phyloP scores from a whole-genome alignment of 2,888 invertebrate species.

The Neoaliturus tenellus region DNA sequence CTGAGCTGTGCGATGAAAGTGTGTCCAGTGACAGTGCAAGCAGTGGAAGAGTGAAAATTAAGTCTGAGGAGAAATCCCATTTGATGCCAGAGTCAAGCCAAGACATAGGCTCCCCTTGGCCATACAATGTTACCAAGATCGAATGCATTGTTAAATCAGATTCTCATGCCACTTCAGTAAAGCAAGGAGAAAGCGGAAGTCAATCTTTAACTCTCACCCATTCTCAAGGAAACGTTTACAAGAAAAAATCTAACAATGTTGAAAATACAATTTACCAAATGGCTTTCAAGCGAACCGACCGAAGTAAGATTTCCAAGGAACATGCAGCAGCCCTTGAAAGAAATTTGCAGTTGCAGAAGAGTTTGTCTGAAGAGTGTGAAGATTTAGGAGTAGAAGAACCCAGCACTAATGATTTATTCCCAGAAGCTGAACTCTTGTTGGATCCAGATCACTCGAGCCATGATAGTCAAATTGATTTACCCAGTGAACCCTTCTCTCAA shows the following conservation, averaged over 20 bases:
- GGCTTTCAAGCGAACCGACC: constrained; percentile 62
- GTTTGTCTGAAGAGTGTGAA: constrained; percentile 86
- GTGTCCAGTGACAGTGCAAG: constrained; percentile 57
- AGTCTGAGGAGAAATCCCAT: constrained; percentile 50
- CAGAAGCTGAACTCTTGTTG: constrained; percentile 84
- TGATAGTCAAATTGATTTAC: constrained; percentile 69
- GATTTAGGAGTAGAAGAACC: constrained; percentile 88
- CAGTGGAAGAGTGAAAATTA: constrained; percentile 56
- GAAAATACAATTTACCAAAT: constrained; percentile 65
- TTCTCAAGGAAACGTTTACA: constrained; percentile 54
- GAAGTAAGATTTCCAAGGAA: constrained; percentile 60
- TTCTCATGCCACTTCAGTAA: constrained; percentile 33
- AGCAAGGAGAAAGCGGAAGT: constrained; percentile 1
- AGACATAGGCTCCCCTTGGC: constrained; percentile 57
- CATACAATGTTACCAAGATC: constrained; percentile 51
- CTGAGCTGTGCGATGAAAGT: constrained; percentile 51
- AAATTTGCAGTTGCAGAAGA: constrained; percentile 79
- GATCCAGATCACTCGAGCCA: constrained; percentile 80
- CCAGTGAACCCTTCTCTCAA: constrained; percentile 71
- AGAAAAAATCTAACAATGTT: constrained; percentile 61
- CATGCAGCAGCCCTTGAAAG: constrained; percentile 76
- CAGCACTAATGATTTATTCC: constrained; percentile 86
- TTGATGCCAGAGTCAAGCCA: constrained; percentile 40
- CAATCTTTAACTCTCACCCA: constrained; percentile 41
- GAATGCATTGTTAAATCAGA: constrained; percentile 47